Base-by-base conservation (phyloP, 2,113 vertebrate genomes). In the Motacilla tschutschensis region DNA sequence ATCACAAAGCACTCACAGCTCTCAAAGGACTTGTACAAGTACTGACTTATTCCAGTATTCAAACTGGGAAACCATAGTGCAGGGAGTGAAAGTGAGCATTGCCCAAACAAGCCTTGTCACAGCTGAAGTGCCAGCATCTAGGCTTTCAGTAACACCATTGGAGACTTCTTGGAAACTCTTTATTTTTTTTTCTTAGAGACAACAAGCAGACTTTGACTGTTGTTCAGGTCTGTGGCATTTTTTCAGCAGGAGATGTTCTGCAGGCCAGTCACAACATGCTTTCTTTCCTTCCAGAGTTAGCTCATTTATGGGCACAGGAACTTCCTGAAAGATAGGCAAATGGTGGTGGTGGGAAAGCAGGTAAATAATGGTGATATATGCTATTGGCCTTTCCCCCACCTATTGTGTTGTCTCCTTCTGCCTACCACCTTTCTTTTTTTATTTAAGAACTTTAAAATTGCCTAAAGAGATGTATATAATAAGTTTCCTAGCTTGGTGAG, bases 361-460 rank as follows among this genome's bases (percentile, higher is more conserved):
- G 16, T 50, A 55, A 57, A 43, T 60, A 10, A 35, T 43, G 8
- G 7, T 31, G 16, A 14, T 76, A n/a, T 3, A 6, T 33, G 25
- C 2, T 47, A 4, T 33, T 25, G 6, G n/a, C 8, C 4, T 70
- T 16, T 38, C 7, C 22, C 4, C 4, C 1, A 8, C 28, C 17
- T 53, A 3, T 17, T 38, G 12, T 48, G 14, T 44, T 47, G 7
- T 41, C 2, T 59, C 19, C 11, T 48, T 4, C 6, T 25, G 3
- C 8, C 17, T 8, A 29, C 2, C 2, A 9, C 2, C 1, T 3
- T n/a, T 29, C 14, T 53, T 12, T 10, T 2, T 22, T 46, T 41
- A 6, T 8, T 46, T 51, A 58, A 43, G 8, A 26, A 24, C 12
- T 65, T 83, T 21, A n/a, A 47, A 57, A 18, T 26, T 74, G 4